A percentile compares a stretch with the other conserved stretches of the same genome.
Evolutionary conservation across 2,113 vertebrate species (phyloP).

Genomic region (Uria lomvia): DNA sequence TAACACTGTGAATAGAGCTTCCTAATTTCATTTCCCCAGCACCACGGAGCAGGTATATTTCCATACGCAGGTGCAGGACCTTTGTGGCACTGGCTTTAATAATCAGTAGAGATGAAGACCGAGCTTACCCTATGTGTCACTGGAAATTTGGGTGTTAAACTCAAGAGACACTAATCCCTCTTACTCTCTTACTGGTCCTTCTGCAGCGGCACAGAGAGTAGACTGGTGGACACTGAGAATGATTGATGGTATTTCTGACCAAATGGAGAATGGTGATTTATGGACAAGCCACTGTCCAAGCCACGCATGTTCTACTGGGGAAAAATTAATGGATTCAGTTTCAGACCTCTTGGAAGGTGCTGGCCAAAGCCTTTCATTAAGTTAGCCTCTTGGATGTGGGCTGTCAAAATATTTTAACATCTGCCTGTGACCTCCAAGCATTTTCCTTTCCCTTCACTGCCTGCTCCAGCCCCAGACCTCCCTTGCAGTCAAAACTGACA

Average conservation of each 20-base stretch:
- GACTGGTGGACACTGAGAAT: neutral
- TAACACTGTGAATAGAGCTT: neutral
- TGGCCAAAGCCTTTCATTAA: conserved; percentile 63
- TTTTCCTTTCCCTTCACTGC: conserved; percentile 50
- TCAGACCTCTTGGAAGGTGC: conserved; percentile 53
- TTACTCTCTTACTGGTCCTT: neutral
- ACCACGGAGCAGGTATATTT: neutral
- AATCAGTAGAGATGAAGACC: neutral
- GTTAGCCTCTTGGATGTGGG: conserved; percentile 60
- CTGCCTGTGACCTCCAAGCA: conserved; percentile 48
- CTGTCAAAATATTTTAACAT: conserved; percentile 75
- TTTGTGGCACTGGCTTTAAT: neutral
- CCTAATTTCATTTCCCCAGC: conserved; percentile 36
- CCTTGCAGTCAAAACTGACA: conserved; percentile 67
- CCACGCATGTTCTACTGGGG: conserved; percentile 2
- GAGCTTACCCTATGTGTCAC: neutral
- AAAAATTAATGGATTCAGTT: conserved; percentile 70
- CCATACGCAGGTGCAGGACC: neutral
- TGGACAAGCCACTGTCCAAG: conserved; percentile 22
- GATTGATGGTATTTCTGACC: conserved; percentile 36
- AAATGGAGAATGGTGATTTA: conserved; percentile 59
- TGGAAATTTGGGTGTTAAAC: conserved; percentile 24
- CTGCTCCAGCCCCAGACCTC: conserved; percentile 42
- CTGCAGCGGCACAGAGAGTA: neutral
- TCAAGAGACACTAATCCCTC: neutral